Percentiles rank a stretch among this genome's conserved stretches.
Conservation (phyloP, 1,140 invertebrate genomes). For the Pseudachorutes palmiensis region DNA sequence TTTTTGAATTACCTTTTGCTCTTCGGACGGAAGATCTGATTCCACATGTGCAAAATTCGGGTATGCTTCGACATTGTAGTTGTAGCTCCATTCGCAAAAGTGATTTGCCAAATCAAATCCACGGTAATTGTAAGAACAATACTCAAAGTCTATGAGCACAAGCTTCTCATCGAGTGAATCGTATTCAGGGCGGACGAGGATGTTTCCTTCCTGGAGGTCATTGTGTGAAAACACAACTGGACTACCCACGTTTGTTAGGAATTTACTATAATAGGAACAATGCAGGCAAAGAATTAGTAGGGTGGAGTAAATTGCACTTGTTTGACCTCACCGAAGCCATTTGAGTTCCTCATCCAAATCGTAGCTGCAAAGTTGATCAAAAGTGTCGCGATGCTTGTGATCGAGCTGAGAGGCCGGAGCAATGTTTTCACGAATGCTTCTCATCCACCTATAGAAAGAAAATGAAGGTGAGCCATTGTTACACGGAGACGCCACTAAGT, state of each 20-base stretch:
- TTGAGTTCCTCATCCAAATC: constrained; percentile 56
- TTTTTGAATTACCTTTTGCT: constrained; percentile 61
- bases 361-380: constrained; percentile 39
- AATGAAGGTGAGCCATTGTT: constrained; percentile 14
- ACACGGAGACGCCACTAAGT: too few species aligned
- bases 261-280: constrained; percentile 42
- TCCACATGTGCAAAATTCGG: constrained; percentile 66
- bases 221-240: constrained; percentile 96
- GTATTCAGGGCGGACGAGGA: constrained; percentile 41
- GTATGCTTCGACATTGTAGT: constrained; percentile 68
- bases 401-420: constrained; percentile 33
- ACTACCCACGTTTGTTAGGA: constrained; percentile 49
- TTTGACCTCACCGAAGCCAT: constrained; percentile 55
- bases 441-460: constrained; percentile 44
- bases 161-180: constrained; percentile 43
- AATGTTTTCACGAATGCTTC: constrained; percentile 41
- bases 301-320: too few species aligned
- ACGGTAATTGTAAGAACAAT: constrained; percentile 86
- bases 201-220: constrained; percentile 88
- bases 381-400: constrained; percentile 32
- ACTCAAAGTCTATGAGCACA: constrained; percentile 85
- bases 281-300: background rate
- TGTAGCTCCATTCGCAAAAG: constrained; percentile 88
- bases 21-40: constrained; percentile 61
- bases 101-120: constrained; percentile 95